phyloP scores from a whole-genome alignment of 2,888 invertebrate species.

The Drymonia ruficornis region DNA sequence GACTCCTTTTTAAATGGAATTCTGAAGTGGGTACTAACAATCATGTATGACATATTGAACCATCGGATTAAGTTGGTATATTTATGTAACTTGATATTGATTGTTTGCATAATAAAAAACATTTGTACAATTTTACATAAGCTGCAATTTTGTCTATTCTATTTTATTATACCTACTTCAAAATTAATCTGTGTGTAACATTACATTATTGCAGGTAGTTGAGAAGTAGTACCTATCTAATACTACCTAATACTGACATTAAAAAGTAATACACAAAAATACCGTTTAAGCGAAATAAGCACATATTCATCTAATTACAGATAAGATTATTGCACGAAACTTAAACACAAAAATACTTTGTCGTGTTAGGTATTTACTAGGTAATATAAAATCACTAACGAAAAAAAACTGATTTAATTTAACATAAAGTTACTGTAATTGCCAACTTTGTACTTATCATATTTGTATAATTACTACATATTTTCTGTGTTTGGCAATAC shows the following conservation, averaged over 20 bases:
- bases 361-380: slow-evolving; percentile 5
- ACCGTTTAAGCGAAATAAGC: slow-evolving; percentile 23
- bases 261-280: not conserved
- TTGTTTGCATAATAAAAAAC: no score
- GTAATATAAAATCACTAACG: slow-evolving; percentile 10
- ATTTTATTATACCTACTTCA: no score
- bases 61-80: no score
- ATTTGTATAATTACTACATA: slow-evolving; percentile 10
- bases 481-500: slow-evolving; percentile 24
- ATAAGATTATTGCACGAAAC: slow-evolving; percentile 49
- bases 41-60: no score
- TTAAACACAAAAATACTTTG: slow-evolving; percentile 27
- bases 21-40: no score
- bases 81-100: no score
- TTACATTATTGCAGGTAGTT: no score
- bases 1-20: no score
- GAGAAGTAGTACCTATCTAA: not conserved
- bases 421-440: not conserved
- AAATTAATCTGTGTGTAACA: no score
- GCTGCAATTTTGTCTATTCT: no score
- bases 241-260: no score
- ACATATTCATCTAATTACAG: slow-evolving; percentile 33
- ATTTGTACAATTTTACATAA: no score
- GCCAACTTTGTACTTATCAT: slow-evolving; percentile 32
- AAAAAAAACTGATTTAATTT: not conserved